Base-by-base conservation (phyloP, 2,113 vertebrate genomes). In the Psilopogon haemacephalus region DNA sequence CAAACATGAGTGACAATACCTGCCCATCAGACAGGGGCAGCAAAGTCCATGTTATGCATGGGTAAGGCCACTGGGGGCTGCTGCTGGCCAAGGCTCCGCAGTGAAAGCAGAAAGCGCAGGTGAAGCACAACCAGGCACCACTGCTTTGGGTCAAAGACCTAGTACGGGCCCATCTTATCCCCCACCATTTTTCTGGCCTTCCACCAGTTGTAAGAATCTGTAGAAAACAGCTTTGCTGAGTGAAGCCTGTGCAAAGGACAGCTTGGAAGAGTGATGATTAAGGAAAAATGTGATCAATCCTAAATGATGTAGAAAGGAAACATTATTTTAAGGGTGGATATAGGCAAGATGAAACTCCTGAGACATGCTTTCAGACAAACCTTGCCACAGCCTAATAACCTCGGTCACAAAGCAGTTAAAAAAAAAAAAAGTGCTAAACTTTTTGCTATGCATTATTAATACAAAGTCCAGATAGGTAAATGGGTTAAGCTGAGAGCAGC, bases 21-120 rank as follows among this genome's bases (percentile, higher is more conserved):
- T 1, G 1, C 11, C 35, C 42, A 7, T n/a, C 6, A 50, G 26
- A 14, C 19, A 33, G 37, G 0, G 0, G 62, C 46, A 52, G 72
- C 68, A 68, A 30, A 84, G 46, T 7, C 59, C 69, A 58, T 1
- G 0, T 48, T 40, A 63, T 40, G 6, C 0, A 4, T 40, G 46
- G 69, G 6, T 56, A 58, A 86, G 77, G 75, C 81, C 84, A 60
- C 33, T 74, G 58, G 81, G 52, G 68, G 86, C 38, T 89, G 74
- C 92, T 92, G 82, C 78, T 81, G 59, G 84, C 44, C 84, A 14
- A 32, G 11, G 68, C 5, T 90, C 70, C 79, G 64, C 68, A 78
- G 30, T 2, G 3, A 60, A 50, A 35, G 67, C 35, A 83, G 58
- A 76, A 30, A 13, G 33, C 2, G 48, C 9, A 75, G 17, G 12